These are phyloP conservation scores for Euspilapteryx auroguttella DNA, from an alignment of 2,888 invertebrate genomes.

Conservation along the genomic window DNA sequence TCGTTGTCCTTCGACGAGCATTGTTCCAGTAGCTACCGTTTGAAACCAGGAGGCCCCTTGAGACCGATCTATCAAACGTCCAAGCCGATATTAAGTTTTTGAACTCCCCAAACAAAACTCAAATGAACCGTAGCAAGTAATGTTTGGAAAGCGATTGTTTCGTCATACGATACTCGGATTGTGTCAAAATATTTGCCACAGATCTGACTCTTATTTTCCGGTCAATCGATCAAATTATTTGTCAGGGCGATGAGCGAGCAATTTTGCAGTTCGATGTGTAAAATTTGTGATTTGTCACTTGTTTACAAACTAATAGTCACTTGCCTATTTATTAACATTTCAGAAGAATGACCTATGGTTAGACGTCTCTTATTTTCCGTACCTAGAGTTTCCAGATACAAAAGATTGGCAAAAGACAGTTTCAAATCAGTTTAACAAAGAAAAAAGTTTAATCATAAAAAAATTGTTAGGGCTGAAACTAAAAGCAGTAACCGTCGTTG, in stretches of 20 bases:
- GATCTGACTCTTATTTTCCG: slow-evolving; percentile 39
- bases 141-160: slow-evolving; percentile 45
- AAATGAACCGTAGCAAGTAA: slow-evolving; percentile 10
- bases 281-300: no score
- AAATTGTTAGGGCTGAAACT: no score
- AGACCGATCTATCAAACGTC: slow-evolving; percentile 52
- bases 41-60: slow-evolving; percentile 22
- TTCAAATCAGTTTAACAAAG: no score
- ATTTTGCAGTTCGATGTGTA: no score
- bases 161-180: slow-evolving; percentile 41
- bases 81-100: slow-evolving; percentile 7
- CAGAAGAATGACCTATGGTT: no score
- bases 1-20: slow-evolving; percentile 16
- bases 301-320: no score
- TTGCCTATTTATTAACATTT: no score
- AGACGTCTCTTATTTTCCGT: no score
- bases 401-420: no score
- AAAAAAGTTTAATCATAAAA: no score
- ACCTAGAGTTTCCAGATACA: no score
- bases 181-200: slow-evolving; percentile 54
- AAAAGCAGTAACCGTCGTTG: no score
- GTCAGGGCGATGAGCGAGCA: slow-evolving; percentile 14
- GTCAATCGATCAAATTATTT: slow-evolving; percentile 40
- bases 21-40: slow-evolving; percentile 32
- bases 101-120: slow-evolving; percentile 22